phyloP scores from a whole-genome alignment of 2,113 vertebrate genomes.

The Scatophagus argus region DNA sequence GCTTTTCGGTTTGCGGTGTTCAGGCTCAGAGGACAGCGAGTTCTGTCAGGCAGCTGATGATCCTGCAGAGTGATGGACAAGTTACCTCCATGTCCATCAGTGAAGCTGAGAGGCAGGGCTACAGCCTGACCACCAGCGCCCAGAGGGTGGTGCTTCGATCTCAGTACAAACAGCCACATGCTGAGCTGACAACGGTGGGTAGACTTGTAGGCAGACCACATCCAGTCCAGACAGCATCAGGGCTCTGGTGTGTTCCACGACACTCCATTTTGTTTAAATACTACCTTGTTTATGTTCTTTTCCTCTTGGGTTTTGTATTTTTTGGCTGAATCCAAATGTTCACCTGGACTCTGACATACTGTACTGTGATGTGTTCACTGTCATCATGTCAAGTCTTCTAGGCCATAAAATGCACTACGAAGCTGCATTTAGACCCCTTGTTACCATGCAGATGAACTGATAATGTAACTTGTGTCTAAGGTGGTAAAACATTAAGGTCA shows the following conservation, averaged over 20 bases:
- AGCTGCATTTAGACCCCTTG: not conserved
- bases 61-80: slow-evolving; percentile 40
- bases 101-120: slow-evolving; percentile 55
- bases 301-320: not conserved
- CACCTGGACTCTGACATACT: not conserved
- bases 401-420: not conserved
- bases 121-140: slow-evolving; percentile 42
- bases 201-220: not conserved
- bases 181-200: slow-evolving; percentile 49
- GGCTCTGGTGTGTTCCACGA: not conserved
- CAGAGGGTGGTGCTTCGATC: slow-evolving; percentile 63
- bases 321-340: not conserved
- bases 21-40: slow-evolving; percentile 56
- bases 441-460: not conserved
- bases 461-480: not conserved
- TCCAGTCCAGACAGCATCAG: not conserved
- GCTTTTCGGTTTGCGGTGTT: not conserved
- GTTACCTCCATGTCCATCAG: slow-evolving; percentile 38
- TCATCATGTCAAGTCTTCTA: not conserved
- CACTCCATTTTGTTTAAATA: not conserved
- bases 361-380: not conserved
- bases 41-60: slow-evolving; percentile 64
- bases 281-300: not conserved
- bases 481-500: not conserved
- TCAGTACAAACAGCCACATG: slow-evolving; percentile 41